phyloP scores from a whole-genome alignment of 2,888 invertebrate species.

The Dione juno region DNA sequence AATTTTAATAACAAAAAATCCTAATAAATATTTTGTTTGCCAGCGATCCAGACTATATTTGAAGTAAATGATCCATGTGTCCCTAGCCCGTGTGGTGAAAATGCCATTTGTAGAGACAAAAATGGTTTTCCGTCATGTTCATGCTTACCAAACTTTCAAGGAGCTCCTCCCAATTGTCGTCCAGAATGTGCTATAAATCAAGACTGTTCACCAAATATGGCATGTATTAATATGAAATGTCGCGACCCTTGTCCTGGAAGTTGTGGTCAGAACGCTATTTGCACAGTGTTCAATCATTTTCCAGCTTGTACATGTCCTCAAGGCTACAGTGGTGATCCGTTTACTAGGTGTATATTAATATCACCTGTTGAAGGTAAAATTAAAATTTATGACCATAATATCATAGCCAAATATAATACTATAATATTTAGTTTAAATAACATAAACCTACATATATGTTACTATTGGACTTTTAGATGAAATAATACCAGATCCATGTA shows the following conservation, averaged over 20 bases:
- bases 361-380: conserved; percentile 74
- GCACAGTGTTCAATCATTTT: conserved; percentile 87
- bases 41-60: conserved; percentile 55
- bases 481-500: conserved; percentile 84
- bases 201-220: conserved; percentile 87
- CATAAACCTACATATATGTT: no score
- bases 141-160: conserved; percentile 86
- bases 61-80: conserved; percentile 85
- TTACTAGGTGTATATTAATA: conserved; percentile 84
- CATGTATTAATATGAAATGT: conserved; percentile 89
- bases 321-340: conserved; percentile 91
- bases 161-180: conserved; percentile 88
- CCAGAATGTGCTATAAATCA: conserved; percentile 89
- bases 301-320: conserved; percentile 87
- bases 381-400: conserved; percentile 15
- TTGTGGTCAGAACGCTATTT: conserved; percentile 86
- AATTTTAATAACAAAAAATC: conserved; percentile 10
- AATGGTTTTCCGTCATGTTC: conserved; percentile 86
- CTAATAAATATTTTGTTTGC: conserved; percentile 51
- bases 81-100: conserved; percentile 88
- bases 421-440: no score
- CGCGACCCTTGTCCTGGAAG: conserved; percentile 89
- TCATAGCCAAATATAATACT: conserved; percentile 36
- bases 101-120: conserved; percentile 85
- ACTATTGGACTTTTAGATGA: conserved; percentile 62